Conservation (phyloP, 1,140 invertebrate genomes). For the Tachypleus tridentatus region DNA sequence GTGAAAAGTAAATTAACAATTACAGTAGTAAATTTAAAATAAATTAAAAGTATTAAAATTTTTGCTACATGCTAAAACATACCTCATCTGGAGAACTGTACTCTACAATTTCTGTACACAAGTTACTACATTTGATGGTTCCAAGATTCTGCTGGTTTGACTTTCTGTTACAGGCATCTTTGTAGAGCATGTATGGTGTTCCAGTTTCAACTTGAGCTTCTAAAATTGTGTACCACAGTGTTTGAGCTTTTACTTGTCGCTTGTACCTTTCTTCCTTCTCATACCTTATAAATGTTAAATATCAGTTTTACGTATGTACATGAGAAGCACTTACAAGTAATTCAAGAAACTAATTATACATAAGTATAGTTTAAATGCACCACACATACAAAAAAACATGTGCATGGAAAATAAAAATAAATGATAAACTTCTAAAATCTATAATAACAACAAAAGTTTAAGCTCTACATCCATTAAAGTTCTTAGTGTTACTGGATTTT, state of each 20-base stretch:
- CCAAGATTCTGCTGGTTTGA: conserved; percentile 98
- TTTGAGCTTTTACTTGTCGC: conserved; percentile 67
- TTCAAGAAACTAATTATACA: no score
- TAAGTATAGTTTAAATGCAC: no score
- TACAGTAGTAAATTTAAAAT: conserved; percentile 2
- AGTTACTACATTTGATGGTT: conserved; percentile 95
- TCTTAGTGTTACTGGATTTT: no score
- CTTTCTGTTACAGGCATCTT: conserved; percentile 94
- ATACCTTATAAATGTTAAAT: conserved; percentile 46
- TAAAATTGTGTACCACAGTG: conserved; percentile 88
- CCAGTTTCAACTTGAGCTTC: conserved; percentile 97
- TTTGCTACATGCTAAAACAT: not conserved
- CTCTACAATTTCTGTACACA: conserved; percentile 83
- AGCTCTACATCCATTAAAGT: no score
- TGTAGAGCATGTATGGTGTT: conserved; percentile 95
- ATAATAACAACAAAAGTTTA: no score
- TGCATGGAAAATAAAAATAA: no score
- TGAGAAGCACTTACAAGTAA: no score
- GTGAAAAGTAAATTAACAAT: conserved; percentile 3
- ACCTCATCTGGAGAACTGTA: conserved; percentile 64
- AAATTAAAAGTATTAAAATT: not conserved
- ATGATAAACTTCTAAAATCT: no score
- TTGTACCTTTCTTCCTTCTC: conserved; percentile 66
- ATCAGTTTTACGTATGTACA: no score
- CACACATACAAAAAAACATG: no score